Evolutionary conservation across 2,797 vertebrate genomes (phyloP).

Genomic region (Myripristis jacobus): DNA sequence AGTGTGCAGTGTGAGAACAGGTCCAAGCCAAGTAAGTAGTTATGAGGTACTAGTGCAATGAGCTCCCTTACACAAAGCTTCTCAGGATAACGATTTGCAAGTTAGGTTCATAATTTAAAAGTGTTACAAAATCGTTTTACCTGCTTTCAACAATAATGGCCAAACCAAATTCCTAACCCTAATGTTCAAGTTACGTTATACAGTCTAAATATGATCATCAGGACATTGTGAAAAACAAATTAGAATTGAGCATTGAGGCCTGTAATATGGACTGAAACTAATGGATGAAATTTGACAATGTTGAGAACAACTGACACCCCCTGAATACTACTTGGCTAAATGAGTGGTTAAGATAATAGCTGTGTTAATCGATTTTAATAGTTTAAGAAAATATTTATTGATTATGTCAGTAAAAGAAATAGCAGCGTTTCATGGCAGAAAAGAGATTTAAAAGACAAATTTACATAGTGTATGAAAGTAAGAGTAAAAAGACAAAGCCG

Average conservation of each 20-base stretch:
- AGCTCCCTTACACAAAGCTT: background rate
- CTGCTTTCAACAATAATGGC: too few species aligned
- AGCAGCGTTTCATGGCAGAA: conserved; percentile 65
- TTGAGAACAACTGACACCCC: too few species aligned
- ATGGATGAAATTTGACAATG: too few species aligned
- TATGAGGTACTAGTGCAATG: background rate
- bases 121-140: too few species aligned
- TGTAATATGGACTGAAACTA: too few species aligned
- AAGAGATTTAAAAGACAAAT: conserved; percentile 47
- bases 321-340: background rate
- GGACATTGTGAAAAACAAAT: too few species aligned
- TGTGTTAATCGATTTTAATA: background rate
- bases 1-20: background rate
- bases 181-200: too few species aligned
- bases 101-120: conserved; percentile 2
- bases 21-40: background rate
- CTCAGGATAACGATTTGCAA: background rate
- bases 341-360: background rate
- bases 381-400: conserved; percentile 60
- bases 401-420: conserved; percentile 30
- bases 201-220: too few species aligned
- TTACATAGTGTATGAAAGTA: conserved; percentile 42
- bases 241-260: too few species aligned
- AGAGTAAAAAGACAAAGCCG: background rate
- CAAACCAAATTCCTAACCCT: too few species aligned